Evolutionary conservation across 2,113 vertebrate genomes (phyloP).

Genomic region (Hoplias malabaricus): DNA sequence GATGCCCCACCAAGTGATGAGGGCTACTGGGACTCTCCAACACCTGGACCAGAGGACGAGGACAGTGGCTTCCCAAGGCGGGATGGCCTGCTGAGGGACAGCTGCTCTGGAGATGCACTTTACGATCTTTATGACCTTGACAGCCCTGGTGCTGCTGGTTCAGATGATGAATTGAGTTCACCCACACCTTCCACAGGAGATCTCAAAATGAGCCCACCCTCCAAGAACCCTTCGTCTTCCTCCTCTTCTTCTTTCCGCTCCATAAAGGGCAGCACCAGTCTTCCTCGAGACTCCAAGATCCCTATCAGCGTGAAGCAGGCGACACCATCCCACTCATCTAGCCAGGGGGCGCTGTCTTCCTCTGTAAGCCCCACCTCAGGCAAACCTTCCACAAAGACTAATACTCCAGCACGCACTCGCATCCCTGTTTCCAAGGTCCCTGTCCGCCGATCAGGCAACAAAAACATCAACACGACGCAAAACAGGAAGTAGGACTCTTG

Average conservation of each 20-base stretch:
- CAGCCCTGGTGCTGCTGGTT: slow-evolving; percentile 66
- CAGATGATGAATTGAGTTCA: slow-evolving; percentile 73
- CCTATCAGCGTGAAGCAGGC: slow-evolving; percentile 84
- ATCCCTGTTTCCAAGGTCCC: slow-evolving; percentile 96
- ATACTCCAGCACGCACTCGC: slow-evolving; percentile 82
- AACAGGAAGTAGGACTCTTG: slow-evolving; percentile 81
- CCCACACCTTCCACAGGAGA: slow-evolving; percentile 76
- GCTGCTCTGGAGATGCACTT: slow-evolving; percentile 87
- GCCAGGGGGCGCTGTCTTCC: slow-evolving; percentile 77
- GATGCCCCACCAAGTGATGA: slow-evolving; percentile 84
- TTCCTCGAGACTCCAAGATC: slow-evolving; percentile 91
- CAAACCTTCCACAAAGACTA: slow-evolving; percentile 78
- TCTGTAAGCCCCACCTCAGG: slow-evolving; percentile 72
- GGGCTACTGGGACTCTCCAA: slow-evolving; percentile 94
- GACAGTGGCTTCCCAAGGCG: slow-evolving; percentile 76
- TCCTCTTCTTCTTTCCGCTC: slow-evolving; percentile 76
- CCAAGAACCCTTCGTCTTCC: slow-evolving; percentile 65
- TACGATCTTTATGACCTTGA: slow-evolving; percentile 87
- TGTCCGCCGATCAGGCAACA: slow-evolving; percentile 86
- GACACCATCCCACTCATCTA: slow-evolving; percentile 78
- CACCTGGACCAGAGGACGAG: slow-evolving; percentile 87
- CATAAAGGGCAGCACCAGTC: slow-evolving; percentile 84
- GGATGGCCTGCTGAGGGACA: slow-evolving; percentile 80
- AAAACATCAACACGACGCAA: slow-evolving; percentile 71
- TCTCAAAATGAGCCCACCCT: slow-evolving; percentile 76